Evolutionary conservation across 2,888 invertebrate species (phyloP), one percentile per base, ranked within the genome.

Genomic region (Scotopteryx bipunctaria): DNA sequence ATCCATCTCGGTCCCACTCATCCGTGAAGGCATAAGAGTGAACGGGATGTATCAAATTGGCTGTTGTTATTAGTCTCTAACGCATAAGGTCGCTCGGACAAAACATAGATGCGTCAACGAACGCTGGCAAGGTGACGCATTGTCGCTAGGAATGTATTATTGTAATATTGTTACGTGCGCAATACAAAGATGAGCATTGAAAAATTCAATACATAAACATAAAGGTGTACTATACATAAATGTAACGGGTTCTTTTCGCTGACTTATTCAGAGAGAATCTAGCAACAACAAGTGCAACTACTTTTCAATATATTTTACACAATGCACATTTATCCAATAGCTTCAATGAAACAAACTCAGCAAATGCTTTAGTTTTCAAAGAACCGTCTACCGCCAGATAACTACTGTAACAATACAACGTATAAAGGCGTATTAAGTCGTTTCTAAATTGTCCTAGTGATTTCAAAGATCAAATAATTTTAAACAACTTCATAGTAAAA

Each of bases 41-140:
- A 89, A 78, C 75, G 73, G 76, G 88, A 88, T 74, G 70, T 71
- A 69, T 69, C 61, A 72, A 81, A 76, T 80, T 77, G 70, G 73
- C 77, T 78, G 77, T 80, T 79, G 83, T 81, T 81, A 81, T 80
- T 82, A 81, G 76, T 73, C 21, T 51, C 77, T 80, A 83, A 81
- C 82, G 81, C 78, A 78, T 88, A 83, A 89, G 89, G 89, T 88
- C 89, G 78, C 76, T 81, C 78, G 81, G 81, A 86, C 87, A 86
- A 87, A 88, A 86, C 87, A 81, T 81, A 82, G 81, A 83, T 81
- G 82, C 88, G 89, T 89, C 89, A 90, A 90, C 83, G 88, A 81
- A 86, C 89, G 86, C 87, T 78, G 69, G 82, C 89, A 89, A 90
- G 89, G 89, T 86, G 81, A 89, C 76, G 80, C 77, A 75, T 83